These are phyloP conservation scores for Dendropsophus ebraccatus DNA, from an alignment of 2,113 vertebrate genomes.

Conservation along the genomic window DNA sequence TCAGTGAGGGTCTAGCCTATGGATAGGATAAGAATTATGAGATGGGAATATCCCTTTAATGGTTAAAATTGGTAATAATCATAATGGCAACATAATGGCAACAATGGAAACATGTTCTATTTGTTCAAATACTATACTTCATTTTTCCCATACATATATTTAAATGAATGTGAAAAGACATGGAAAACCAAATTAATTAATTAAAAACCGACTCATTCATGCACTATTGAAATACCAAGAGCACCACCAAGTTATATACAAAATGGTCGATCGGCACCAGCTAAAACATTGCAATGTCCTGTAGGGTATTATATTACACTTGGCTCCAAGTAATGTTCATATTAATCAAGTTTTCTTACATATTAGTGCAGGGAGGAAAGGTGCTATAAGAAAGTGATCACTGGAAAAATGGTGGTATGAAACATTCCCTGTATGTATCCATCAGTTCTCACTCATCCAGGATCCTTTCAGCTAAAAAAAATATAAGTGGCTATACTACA, in stretches of 20 bases:
- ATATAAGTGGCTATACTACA: background rate
- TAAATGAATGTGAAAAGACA: background rate
- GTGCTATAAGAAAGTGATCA: conserved; percentile 1
- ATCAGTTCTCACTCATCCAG: background rate
- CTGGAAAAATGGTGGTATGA: background rate
- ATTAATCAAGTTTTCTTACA: background rate
- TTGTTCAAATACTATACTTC: too few relatives aligned
- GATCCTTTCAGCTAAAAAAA: conserved; percentile 3
- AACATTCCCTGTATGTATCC: background rate
- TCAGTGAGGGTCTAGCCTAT: too few relatives aligned
- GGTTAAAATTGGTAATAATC: too few relatives aligned
- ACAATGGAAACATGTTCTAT: too few relatives aligned
- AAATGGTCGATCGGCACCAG: background rate
- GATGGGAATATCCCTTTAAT: background rate
- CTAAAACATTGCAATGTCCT: background rate
- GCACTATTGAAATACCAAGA: background rate
- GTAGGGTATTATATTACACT: background rate
- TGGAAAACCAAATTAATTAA: background rate
- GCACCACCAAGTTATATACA: background rate
- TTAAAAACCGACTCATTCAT: background rate
- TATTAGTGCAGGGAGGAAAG: background rate
- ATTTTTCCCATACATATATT: too few relatives aligned
- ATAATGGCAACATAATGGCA: too few relatives aligned
- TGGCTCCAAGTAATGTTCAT: background rate
- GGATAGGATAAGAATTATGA: too few relatives aligned